Evolutionary conservation across 2,797 vertebrate genomes (phyloP).

Genomic region (Avahi laniger): DNA sequence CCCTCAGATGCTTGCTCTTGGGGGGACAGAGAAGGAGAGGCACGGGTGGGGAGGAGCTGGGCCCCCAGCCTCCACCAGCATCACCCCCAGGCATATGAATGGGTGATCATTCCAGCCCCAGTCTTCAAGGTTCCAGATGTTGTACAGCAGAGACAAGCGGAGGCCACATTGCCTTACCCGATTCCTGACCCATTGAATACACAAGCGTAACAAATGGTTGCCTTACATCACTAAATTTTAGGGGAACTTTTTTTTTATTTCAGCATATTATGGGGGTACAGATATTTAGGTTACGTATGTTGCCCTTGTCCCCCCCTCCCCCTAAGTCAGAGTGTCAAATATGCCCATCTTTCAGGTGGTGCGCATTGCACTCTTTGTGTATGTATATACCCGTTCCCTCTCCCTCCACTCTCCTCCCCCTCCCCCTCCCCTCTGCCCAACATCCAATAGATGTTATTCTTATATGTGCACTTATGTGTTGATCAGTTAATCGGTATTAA

Average conservation of each 20-base stretch:
- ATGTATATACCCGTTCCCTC: too few species aligned
- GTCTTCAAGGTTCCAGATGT: background rate
- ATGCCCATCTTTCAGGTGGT: too few species aligned
- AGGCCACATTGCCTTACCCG: fast-evolving
- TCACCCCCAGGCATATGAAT: background rate
- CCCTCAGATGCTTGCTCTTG: background rate
- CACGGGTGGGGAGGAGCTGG: background rate
- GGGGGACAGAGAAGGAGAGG: background rate
- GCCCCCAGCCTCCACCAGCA: background rate
- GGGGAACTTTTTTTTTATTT: background rate
- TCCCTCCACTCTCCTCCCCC: too few species aligned
- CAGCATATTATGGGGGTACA: too few species aligned
- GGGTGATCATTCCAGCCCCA: background rate
- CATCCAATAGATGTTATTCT: too few species aligned
- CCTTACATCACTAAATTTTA: background rate
- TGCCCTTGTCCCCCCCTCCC: too few species aligned
- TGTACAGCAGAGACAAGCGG: fast-evolving
- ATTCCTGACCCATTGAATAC: background rate
- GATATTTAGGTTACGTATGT: too few species aligned
- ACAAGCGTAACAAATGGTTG: background rate
- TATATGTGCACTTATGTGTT: too few species aligned
- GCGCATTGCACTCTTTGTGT: too few species aligned
- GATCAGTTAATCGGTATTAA: too few species aligned
- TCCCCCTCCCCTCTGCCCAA: too few species aligned
- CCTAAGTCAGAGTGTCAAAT: too few species aligned